phyloP scores from a whole-genome alignment of 2,888 invertebrate species.

The Pharmacophagus antenor region DNA sequence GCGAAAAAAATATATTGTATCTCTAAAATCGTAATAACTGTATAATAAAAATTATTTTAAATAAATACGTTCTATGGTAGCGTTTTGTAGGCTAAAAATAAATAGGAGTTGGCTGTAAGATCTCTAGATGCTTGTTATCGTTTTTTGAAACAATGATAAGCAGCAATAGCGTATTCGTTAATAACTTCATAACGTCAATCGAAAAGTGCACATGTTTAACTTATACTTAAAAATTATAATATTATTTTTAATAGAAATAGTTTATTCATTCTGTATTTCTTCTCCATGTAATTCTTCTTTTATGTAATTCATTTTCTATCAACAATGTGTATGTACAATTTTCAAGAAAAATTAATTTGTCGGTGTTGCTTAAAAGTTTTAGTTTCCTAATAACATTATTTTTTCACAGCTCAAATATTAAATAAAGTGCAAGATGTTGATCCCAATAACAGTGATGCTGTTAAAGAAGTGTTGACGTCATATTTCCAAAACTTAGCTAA shows the following conservation, averaged over 20 bases:
- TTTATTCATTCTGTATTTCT: no score
- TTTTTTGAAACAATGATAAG: background rate
- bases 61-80: no score
- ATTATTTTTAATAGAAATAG: background rate
- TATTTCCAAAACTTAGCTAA: constrained; percentile 61
- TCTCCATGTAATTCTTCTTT: no score
- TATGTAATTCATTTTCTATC: background rate
- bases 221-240: background rate
- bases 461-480: constrained; percentile 56
- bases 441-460: constrained; percentile 61
- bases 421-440: constrained; percentile 61
- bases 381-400: background rate
- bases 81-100: no score
- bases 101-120: background rate
- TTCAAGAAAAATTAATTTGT: background rate
- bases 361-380: background rate
- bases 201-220: background rate
- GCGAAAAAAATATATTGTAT: no score
- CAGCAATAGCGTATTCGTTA: no score
- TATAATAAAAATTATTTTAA: no score
- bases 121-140: background rate
- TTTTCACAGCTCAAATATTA: constrained; percentile 60
- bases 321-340: constrained; percentile 19
- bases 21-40: no score
- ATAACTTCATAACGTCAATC: background rate